phyloP scores from a whole-genome alignment of 1,140 invertebrate species.

The Orussus abietinus region DNA sequence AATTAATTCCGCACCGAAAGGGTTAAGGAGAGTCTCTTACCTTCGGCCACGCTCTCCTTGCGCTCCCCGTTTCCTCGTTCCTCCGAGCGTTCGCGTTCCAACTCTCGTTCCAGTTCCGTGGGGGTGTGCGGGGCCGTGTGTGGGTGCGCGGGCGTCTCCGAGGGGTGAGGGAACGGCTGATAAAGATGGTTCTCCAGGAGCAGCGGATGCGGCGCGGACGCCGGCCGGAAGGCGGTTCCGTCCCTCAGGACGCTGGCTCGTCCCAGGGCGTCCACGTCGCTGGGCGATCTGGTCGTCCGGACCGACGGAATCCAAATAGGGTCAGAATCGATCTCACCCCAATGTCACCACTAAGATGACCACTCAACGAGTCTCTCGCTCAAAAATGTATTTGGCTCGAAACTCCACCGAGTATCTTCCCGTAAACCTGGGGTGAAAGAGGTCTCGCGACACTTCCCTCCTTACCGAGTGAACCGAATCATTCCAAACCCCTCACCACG shows the following conservation, averaged over 20 bases:
- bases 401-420: too few relatives aligned
- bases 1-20: too few relatives aligned
- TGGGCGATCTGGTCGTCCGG: slow-evolving; percentile 49
- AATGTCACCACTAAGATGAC: too few relatives aligned
- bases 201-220: slow-evolving; percentile 58
- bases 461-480: too few relatives aligned
- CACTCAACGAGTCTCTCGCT: too few relatives aligned
- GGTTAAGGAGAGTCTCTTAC: too few relatives aligned
- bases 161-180: slow-evolving; percentile 40
- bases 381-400: too few relatives aligned
- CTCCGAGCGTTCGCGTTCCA: slow-evolving; percentile 41
- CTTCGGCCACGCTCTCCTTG: slow-evolving; percentile 50
- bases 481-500: too few relatives aligned
- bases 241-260: slow-evolving; percentile 66
- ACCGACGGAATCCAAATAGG: too few relatives aligned
- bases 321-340: too few relatives aligned
- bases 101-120: slow-evolving; percentile 46
- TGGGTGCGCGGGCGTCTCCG: slow-evolving; percentile 40
- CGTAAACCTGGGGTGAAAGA: too few relatives aligned
- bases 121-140: slow-evolving; percentile 49
- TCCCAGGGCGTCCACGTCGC: slow-evolving; percentile 51
- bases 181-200: slow-evolving; percentile 48
- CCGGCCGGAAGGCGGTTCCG: slow-evolving; percentile 56
- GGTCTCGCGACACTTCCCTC: too few relatives aligned
- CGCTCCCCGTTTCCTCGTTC: slow-evolving; percentile 42